Evolutionary conservation across 2,797 vertebrate genomes (phyloP), one percentile per base, ranked within the genome.

Genomic region (Microctenopoma steveboyesi): DNA sequence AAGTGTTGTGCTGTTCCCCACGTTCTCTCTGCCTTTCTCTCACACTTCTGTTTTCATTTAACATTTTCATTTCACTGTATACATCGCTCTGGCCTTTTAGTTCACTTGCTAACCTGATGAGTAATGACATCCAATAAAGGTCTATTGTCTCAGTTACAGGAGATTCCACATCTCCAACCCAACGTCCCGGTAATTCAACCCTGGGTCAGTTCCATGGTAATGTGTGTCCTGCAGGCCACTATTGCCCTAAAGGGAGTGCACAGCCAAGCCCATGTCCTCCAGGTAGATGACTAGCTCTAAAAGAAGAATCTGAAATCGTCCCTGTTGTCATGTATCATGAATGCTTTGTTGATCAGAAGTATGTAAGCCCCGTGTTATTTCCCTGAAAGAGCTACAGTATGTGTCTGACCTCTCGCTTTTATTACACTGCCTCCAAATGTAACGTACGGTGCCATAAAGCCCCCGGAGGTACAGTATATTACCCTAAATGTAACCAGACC

Each of bases 151-250:
- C 76, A 40, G 48, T 90, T 88, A 52, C 86, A 93, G 91, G 76
- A 69, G 74, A 70, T 59, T 57, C 52, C 42, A n/a, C 66, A n/a
- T 70, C 53, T 66, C 30, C 69, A 49, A 69, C 56, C 59, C 66
- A 71, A 69, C 52, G 52, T 77, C 62, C 76, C 33, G 74, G 30
- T 14, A n/a, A 75, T 80, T 72, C 81, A 64, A 43, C 60, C 51
- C 60, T 2, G 0, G 87, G 88, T 51, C 90, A 84, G 7, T 22
- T 90, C 50, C 86, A 89, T 0, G 96, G 95, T 62, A 94, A 89
- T 60, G 66, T 93, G 0, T 98, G 96, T 79, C 94, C 92, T 0
- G n/a, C 18, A 0, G 89, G 92, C 5, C 93, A 96, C 76, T 94
- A 94, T 78, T 97, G 96, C 86, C 91, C 94, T 30, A 67, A 53